Base-by-base conservation (phyloP, 2,113 vertebrate species). In the Hippoglossus stenolepis region DNA sequence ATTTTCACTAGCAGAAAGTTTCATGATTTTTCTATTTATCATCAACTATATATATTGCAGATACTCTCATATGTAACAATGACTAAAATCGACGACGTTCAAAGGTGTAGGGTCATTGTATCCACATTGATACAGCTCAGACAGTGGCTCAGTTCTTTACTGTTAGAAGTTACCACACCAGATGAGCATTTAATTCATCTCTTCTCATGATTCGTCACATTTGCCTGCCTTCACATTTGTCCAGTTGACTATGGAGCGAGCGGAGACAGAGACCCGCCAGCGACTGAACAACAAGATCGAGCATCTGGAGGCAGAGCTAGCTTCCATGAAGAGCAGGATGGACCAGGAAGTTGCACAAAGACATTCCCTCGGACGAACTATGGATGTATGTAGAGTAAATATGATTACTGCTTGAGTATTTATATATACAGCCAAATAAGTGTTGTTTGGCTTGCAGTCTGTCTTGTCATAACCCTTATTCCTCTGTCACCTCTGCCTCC, bases 301-400 rank as follows among this genome's bases (percentile, higher is more conserved):
- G 73, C 95, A 94, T 24, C 79, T 97, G 66, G 97, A 99, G 54
- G 87, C 94, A 53, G 98, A 99, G 79, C 87, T 97, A 69, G 62
- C 90, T 74, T 95, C 96, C 26, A 91, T 97, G 80, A 98, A 97
- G 92, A 96, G 95, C 86, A 98, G 95, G 65, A 73, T 98, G 76
- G 95, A 97, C 71, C 95, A 93, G 79, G 98, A 98, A 87, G 94
- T 97, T 59, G 96, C 97, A 24, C 96, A 97, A 86, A 96, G 96
- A 71, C 97, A 98, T 53, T 77, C 92, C 0, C 95, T 97, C 2
- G 95, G 95, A 20, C 96, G 97, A 82, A 96, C 93, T 66, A 96
- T 97, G 74, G 98, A 99, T 73, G 98, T 97, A 89, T 89, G 95
- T 82, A 21, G 17, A 78, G 7, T 74, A 0, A 4, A 23, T 21